Base-by-base conservation (phyloP, 2,113 vertebrate species). In the Shinisaurus crocodilurus region DNA sequence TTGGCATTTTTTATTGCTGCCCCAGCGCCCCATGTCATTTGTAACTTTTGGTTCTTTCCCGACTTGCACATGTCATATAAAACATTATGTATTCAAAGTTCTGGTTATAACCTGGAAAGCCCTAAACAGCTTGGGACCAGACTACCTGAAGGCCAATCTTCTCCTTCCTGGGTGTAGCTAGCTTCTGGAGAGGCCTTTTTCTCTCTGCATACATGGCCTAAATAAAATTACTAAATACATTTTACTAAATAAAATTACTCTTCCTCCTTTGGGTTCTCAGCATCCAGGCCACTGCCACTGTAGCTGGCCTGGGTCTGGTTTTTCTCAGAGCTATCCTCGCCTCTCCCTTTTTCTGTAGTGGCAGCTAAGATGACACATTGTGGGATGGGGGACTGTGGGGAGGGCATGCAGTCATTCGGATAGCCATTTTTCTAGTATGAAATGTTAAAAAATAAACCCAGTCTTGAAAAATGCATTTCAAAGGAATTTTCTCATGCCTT, bases 401-500 rank as follows among this genome's bases (percentile, higher is more conserved):
- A 34, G 13, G 54, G 25, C 57, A 48, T 50, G 74, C 29, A 5
- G 3, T 40, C 20, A 88, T 76, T 60, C 10, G 57, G 12, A 57
- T 75, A 5, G 12, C 1, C 16, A 70, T 50, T 57, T 75, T 15
- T 74, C 65, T 88, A 57, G 27, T 27, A 81, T 54, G 82, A 43
- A 88, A 80, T 50, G 48, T 20, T 72, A 70, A 89, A 75, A 85
- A 65, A 40, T 5, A 43, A 70, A 6, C 12, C 6, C 57, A 88
- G 8, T 65, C 2, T 0, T 60, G 5, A 81, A 89, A 60, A n/a
- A 27, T 43, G 25, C 40, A 92, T 89, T 67, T 83, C 74, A 91
- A 77, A 83, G 3, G 25, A 86, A 88, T 91, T 86, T 92, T 15
- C 90, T 90, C 20, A 0, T 0, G 69, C 34, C 92, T 91, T 92